Percentiles rank a stretch among this genome's conserved stretches.
phyloP scores from a whole-genome alignment of 2,888 invertebrate genomes.

The Colostygia pectinataria region DNA sequence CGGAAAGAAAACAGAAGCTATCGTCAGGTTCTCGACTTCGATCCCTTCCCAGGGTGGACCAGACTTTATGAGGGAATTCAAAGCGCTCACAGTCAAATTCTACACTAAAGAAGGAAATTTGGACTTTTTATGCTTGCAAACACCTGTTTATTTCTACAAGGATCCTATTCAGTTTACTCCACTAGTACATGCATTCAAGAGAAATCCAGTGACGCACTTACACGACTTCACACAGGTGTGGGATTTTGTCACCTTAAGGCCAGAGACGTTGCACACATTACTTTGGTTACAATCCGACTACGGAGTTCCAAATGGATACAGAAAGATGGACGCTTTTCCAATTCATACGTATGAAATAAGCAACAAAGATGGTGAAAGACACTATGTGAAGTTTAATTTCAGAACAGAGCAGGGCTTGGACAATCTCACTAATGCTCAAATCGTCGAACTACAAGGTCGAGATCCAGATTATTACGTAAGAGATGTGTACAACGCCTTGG shows the following conservation, averaged over 20 bases:
- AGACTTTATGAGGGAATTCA: slow-evolving; percentile 91
- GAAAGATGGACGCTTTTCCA: slow-evolving; percentile 95
- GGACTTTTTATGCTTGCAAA: slow-evolving; percentile 93
- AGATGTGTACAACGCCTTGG: slow-evolving; percentile 93
- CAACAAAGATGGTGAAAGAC: slow-evolving; percentile 86
- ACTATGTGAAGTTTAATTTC: slow-evolving; percentile 94
- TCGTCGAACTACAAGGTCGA: slow-evolving; percentile 82
- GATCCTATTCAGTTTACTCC: slow-evolving; percentile 92
- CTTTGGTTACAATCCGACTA: slow-evolving; percentile 92
- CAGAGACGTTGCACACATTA: slow-evolving; percentile 90
- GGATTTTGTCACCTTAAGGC: slow-evolving; percentile 92
- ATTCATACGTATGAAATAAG: slow-evolving; percentile 95
- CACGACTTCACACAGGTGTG: slow-evolving; percentile 93
- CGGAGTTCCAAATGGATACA: slow-evolving; percentile 94
- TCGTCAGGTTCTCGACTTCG: slow-evolving; percentile 89
- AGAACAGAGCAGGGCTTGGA: slow-evolving; percentile 94
- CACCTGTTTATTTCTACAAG: slow-evolving; percentile 93
- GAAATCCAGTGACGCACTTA: slow-evolving; percentile 93
- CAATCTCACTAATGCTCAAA: slow-evolving; percentile 85
- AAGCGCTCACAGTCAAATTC: slow-evolving; percentile 94
- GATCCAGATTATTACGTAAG: slow-evolving; percentile 93
- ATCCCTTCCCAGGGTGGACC: slow-evolving; percentile 92
- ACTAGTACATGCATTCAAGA: slow-evolving; percentile 94
- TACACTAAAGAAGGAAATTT: slow-evolving; percentile 94
- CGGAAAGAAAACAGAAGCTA: slow-evolving; percentile 90